Conservation (phyloP, 35 echinoderm and acorn worm species). For the Chiridota heheva region DNA sequence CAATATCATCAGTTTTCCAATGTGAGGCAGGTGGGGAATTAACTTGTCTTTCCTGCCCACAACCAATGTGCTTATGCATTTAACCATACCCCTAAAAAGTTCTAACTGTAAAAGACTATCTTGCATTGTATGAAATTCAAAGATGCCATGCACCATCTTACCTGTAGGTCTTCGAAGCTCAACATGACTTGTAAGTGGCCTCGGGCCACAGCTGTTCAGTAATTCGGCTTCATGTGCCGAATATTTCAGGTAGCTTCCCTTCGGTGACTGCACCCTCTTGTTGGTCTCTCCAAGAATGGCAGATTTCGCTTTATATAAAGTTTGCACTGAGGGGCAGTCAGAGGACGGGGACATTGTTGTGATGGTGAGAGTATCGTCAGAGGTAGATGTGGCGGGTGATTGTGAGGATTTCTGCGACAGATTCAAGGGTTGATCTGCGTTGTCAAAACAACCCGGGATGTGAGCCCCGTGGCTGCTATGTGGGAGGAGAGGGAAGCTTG, state of each 20-base stretch:
- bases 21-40: too few relatives aligned
- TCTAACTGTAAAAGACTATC: background rate
- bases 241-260: slow-evolving; percentile 96
- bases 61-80: too few relatives aligned
- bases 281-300: slow-evolving; percentile 72
- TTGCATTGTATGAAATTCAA: background rate
- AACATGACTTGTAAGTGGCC: slow-evolving; percentile 33
- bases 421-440: slow-evolving; percentile 63
- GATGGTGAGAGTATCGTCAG: slow-evolving; percentile 12
- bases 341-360: slow-evolving; percentile 32
- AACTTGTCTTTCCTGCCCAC: too few relatives aligned
- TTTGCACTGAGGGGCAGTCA: slow-evolving; percentile 46
- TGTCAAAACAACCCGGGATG: slow-evolving; percentile 34
- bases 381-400: background rate
- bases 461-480: slow-evolving; percentile 46
- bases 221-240: slow-evolving; percentile 88
- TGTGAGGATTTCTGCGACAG: slow-evolving; percentile 48
- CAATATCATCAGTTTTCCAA: too few relatives aligned
- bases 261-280: slow-evolving; percentile 91
- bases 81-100: too few relatives aligned
- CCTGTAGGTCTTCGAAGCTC: slow-evolving; percentile 65
- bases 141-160: slow-evolving; percentile 4
- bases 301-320: slow-evolving; percentile 21
- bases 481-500: slow-evolving; percentile 52
- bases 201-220: slow-evolving; percentile 63